A percentile compares a stretch with the other conserved stretches of the same genome.
Evolutionary conservation across 2,888 invertebrate genomes (phyloP).

Genomic region (Formica aserva): DNA sequence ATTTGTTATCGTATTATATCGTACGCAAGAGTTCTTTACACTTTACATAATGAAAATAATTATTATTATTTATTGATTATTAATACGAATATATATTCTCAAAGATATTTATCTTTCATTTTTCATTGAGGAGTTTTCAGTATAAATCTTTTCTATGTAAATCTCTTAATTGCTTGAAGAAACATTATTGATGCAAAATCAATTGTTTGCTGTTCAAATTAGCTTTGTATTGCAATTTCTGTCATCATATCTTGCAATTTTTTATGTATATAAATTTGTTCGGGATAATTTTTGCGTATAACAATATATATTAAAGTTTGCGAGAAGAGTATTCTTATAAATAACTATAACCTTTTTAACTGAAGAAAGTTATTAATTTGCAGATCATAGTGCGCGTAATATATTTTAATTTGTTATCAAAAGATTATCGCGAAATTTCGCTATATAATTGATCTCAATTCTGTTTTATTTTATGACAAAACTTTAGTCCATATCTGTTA

Average conservation of each 20-base stretch:
- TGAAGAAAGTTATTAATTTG: background rate
- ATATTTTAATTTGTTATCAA: background rate
- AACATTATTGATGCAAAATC: background rate
- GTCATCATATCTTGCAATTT: background rate
- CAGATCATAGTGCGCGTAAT: background rate
- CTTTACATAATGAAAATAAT: too few species aligned
- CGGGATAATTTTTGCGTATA: background rate
- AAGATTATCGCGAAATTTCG: background rate
- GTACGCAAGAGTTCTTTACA: too few species aligned
- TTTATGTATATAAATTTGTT: background rate
- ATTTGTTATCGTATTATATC: background rate
- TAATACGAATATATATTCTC: background rate
- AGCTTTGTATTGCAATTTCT: background rate
- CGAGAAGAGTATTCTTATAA: background rate
- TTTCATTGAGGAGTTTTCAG: background rate
- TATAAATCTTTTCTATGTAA: conserved; percentile 4
- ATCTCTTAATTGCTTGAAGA: background rate
- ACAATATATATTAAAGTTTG: background rate
- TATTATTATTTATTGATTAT: background rate
- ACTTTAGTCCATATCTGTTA: background rate
- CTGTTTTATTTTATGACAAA: background rate
- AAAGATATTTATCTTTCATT: background rate
- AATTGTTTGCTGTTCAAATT: background rate
- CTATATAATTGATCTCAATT: background rate
- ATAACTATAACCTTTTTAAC: background rate